phyloP scores from a whole-genome alignment of 2,888 invertebrate species.

The Meiosimyza decipiens region DNA sequence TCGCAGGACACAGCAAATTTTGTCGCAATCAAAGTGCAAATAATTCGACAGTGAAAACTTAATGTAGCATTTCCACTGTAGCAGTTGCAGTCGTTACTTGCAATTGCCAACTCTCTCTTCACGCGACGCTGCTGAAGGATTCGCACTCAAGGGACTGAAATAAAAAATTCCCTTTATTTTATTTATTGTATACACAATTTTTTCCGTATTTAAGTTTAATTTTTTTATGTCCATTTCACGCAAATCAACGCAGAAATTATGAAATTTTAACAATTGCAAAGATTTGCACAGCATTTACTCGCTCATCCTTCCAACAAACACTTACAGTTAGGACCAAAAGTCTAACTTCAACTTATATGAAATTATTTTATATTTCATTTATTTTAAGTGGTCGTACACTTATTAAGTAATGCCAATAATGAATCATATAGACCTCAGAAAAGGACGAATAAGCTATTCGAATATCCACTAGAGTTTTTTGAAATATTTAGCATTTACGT shows the following conservation, averaged over 20 bases:
- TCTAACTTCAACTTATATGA: too few relatives aligned
- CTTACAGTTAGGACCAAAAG: too few relatives aligned
- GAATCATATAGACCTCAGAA: too few relatives aligned
- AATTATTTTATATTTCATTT: too few relatives aligned
- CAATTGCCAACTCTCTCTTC: not conserved
- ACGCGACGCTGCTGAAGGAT: not conserved
- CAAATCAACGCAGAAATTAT: constrained; percentile 39
- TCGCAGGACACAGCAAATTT: constrained; percentile 11
- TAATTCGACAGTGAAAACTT: constrained; percentile 42
- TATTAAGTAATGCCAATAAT: too few relatives aligned
- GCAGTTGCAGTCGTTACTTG: not conserved
- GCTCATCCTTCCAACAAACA: constrained; percentile 2
- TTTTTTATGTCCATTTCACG: constrained; percentile 16
- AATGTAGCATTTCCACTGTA: constrained; percentile 35
- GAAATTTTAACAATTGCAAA: constrained; percentile 41
- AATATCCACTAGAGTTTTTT: too few relatives aligned
- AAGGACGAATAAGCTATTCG: too few relatives aligned
- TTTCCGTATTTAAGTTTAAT: not conserved
- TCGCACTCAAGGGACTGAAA: not conserved
- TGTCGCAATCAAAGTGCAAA: constrained; percentile 40
- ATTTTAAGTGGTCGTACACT: too few relatives aligned
- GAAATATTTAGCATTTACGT: too few relatives aligned
- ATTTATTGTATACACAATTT: not conserved
- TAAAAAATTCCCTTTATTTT: constrained; percentile 28
- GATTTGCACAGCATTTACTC: constrained; percentile 27